Base-by-base conservation (phyloP, 2,888 invertebrate genomes). In the Brachynemurus nebulosus region DNA sequence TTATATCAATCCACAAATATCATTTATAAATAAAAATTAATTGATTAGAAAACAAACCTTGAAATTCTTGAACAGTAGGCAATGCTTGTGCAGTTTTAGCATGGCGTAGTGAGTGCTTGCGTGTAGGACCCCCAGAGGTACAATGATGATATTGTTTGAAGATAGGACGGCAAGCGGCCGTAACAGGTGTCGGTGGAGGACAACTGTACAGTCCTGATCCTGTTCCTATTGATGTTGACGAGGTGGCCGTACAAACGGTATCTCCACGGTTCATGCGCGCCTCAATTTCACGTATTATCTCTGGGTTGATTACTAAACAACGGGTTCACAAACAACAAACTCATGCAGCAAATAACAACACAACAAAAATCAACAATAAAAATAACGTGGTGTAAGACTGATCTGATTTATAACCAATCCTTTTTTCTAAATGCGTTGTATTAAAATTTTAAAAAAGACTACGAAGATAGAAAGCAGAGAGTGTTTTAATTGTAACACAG, bases 201-300 rank as follows among this genome's bases (percentile, higher is more conserved):
- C 17, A 21, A 20, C 12, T 23, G 14, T 18, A 16, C 5, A 9
- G 27, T 30, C 40, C 27, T n/a, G 11, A 8, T 11, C 16, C 27
- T 8, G 40, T 40, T 27, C 16, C 20, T 40, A 78, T 76, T 48
- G 85, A 78, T 43, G 86, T 86, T 17, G 27, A 14, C 14, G 17
- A 27, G n/a, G 40, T 18, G 9, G 30, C 27, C 18, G 30, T 12
- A n/a, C 21, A 14, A 19, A 34, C n/a, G 19, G 42, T 20, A 19
- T 25, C 44, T 4, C 44, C 44, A 9, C 44, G 37, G 61, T 83
- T 82, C 88, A 89, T 89, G 61, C 89, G 76, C 55, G 81, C 80
- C 68, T 89, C 89, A 53, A 89, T 88, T 62, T 89, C 89, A 76
- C 84, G 80, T 54, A 86, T 82, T 65, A 89, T 72, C 64, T 89